Evolutionary conservation across 2,113 vertebrate genomes (phyloP).

Genomic region (Campylomormyrus numenius): DNA sequence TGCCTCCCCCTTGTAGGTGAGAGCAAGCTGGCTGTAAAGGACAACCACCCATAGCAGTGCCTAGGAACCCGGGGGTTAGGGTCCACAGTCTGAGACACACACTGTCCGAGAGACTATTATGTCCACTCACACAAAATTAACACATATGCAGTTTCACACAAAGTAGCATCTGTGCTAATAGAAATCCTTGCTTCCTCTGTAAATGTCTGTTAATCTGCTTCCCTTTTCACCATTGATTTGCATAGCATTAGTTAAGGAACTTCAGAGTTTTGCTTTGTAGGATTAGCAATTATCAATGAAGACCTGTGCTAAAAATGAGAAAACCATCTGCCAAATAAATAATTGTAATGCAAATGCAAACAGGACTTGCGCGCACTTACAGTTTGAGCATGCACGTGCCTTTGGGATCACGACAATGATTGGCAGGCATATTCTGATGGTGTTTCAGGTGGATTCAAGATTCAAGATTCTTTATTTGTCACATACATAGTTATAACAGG

Average conservation of each 20-base stretch:
- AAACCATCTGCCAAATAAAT: background rate
- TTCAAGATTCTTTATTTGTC: too few species aligned
- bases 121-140: background rate
- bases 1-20: too few species aligned
- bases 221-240: background rate
- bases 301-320: background rate
- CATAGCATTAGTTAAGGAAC: background rate
- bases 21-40: too few species aligned
- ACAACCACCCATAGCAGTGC: too few species aligned
- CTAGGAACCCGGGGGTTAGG: too few species aligned
- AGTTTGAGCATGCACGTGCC: background rate
- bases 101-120: background rate
- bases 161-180: background rate
- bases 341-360: background rate
- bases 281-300: background rate
- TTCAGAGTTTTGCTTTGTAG: background rate
- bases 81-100: background rate
- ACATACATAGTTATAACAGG: too few species aligned
- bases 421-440: background rate
- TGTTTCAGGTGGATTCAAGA: background rate
- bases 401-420: background rate
- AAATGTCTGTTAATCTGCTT: background rate
- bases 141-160: background rate
- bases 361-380: background rate
- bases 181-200: background rate